These are phyloP conservation scores for Bubo blakistoni DNA, from an alignment of 2,113 vertebrate genomes.

Conservation along the genomic window DNA sequence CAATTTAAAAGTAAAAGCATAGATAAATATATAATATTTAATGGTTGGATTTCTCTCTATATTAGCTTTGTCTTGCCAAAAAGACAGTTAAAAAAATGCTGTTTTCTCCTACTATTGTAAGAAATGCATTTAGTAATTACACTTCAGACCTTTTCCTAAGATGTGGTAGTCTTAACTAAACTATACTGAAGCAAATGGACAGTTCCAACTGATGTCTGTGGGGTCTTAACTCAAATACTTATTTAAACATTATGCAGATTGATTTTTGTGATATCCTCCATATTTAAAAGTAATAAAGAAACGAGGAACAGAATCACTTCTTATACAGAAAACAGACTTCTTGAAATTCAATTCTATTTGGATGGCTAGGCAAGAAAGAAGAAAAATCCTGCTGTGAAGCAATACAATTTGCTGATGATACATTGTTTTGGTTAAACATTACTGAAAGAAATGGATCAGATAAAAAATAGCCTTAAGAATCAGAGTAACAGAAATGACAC, in stretches of 20 bases:
- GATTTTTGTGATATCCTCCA: neutral
- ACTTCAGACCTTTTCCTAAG: neutral
- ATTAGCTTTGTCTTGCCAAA: neutral
- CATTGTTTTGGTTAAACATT: neutral
- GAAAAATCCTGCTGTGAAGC: neutral
- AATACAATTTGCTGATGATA: neutral
- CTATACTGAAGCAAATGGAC: neutral
- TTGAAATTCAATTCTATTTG: neutral
- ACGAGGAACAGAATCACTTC: neutral
- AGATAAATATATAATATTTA: neutral
- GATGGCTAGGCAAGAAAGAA: neutral
- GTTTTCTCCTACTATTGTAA: neutral
- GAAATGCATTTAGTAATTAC: neutral
- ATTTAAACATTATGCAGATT: neutral
- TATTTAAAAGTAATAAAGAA: neutral
- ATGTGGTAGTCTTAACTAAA: neutral
- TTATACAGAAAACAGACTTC: neutral
- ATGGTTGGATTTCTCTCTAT: neutral
- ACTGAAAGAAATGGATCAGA: neutral
- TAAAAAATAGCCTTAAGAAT: neutral
- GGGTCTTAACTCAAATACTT: neutral
- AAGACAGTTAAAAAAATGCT: neutral
- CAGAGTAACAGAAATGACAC: neutral
- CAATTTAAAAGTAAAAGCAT: neutral
- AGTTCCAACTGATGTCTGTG: neutral